Conservation (phyloP, 1,140 invertebrate species). For the Nasonia vitripennis region DNA sequence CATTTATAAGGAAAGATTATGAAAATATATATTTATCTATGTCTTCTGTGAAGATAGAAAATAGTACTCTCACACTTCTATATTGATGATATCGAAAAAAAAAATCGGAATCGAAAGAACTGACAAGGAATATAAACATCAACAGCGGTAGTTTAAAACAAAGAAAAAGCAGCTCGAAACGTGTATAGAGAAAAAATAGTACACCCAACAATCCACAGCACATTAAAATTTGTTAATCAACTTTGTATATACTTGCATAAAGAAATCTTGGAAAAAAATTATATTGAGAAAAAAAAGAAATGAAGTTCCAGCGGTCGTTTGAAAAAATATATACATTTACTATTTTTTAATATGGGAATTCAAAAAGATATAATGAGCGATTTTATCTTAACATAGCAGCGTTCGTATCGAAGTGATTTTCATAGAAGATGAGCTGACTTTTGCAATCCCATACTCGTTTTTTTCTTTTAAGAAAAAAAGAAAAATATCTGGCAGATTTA, state of each 20-base stretch:
- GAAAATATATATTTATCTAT: conserved; percentile 78
- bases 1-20: conserved; percentile 76
- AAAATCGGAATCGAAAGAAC: conserved; percentile 59
- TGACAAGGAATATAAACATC: conserved; percentile 62
- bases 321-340: conserved; percentile 50
- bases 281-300: conserved; percentile 51
- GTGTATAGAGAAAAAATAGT: conserved; percentile 46
- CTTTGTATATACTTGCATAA: conserved; percentile 59
- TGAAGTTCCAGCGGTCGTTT: conserved; percentile 55
- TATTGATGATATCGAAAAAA: conserved; percentile 72
- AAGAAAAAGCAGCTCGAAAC: conserved; percentile 51
- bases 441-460: conserved; percentile 44
- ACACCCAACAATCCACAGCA: conserved; percentile 49
- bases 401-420: conserved; percentile 51
- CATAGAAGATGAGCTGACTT: conserved; percentile 51
- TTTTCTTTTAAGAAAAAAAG: not conserved
- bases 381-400: conserved; percentile 46
- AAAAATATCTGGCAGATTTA: conserved; percentile 57
- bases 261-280: conserved; percentile 54
- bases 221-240: conserved; percentile 61
- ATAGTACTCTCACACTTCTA: conserved; percentile 75
- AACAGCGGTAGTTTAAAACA: conserved; percentile 68
- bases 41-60: conserved; percentile 80
- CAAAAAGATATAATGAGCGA: conserved; percentile 48
- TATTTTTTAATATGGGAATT: conserved; percentile 36